phyloP scores from a whole-genome alignment of 1,140 invertebrate species.

The Hesperophylax magnus region DNA sequence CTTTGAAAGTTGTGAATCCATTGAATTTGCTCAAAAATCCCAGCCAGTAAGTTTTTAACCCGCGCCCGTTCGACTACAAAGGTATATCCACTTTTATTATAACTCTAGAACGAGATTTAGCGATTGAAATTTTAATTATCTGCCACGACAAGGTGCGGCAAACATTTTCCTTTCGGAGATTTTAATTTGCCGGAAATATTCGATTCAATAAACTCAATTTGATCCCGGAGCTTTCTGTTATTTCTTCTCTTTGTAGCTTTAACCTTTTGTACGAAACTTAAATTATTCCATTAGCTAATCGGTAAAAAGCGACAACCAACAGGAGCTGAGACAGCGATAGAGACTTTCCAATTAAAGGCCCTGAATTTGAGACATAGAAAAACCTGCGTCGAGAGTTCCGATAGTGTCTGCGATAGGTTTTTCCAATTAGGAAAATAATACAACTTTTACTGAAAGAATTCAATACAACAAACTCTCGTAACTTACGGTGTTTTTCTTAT shows the following conservation, averaged over 20 bases:
- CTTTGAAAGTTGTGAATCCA: not conserved
- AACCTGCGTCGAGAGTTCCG: not conserved
- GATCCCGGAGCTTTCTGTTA: conserved; percentile 18
- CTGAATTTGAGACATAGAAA: not conserved
- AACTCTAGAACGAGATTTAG: conserved; percentile 20
- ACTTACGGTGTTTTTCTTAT: not conserved
- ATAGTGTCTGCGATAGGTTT: not conserved
- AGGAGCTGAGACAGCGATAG: conserved; percentile 6
- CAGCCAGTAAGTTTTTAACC: not conserved
- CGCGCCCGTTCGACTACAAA: not conserved
- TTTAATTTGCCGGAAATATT: conserved; percentile 49
- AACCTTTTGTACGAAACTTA: conserved; percentile 31
- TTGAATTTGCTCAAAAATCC: not conserved
- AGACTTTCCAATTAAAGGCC: conserved; percentile 20
- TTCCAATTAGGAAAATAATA: conserved; percentile 2
- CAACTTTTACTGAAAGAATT: not conserved
- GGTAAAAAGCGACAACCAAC: not conserved
- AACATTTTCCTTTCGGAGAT: conserved; percentile 39
- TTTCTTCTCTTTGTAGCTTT: conserved; percentile 21
- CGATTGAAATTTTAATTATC: conserved; percentile 34
- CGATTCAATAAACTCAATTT: conserved; percentile 50
- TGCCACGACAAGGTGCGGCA: not conserved
- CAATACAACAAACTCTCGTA: not conserved
- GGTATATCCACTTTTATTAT: conserved; percentile 9
- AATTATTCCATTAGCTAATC: conserved; percentile 48